A percentile compares a stretch with the other conserved stretches of the same genome.
Conservation (phyloP, 1,140 invertebrate genomes). For the Yoshiicerus persimilis region DNA sequence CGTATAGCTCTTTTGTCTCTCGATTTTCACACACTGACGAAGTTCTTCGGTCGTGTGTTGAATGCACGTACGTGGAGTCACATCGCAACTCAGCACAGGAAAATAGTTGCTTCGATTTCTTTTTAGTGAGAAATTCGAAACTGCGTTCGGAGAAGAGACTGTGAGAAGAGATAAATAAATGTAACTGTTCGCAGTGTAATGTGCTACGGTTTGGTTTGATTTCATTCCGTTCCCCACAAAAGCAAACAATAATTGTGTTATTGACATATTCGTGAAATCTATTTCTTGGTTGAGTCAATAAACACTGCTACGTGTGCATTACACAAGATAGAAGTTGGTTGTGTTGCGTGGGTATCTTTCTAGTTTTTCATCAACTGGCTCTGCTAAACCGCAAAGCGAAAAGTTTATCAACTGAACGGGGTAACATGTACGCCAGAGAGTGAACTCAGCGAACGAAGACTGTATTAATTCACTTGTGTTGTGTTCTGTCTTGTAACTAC, state of each 20-base stretch:
- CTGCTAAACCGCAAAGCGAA: not conserved
- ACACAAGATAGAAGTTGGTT: no score
- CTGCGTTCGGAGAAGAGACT: no score
- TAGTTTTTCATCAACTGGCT: not conserved
- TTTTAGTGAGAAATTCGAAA: no score
- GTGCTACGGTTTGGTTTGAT: not conserved
- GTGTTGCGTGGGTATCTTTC: not conserved
- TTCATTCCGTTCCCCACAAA: not conserved
- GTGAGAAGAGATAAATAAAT: no score
- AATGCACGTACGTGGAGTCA: no score
- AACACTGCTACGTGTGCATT: not conserved
- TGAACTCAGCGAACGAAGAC: not conserved
- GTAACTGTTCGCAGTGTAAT: not conserved
- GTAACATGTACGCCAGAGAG: not conserved
- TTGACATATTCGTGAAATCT: not conserved
- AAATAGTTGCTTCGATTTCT: no score
- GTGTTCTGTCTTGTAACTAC: no score
- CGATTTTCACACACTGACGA: not conserved
- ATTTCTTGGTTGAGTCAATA: not conserved
- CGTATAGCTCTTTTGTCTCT: constrained; percentile 1
- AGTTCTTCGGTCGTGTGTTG: no score
- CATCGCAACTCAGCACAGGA: no score
- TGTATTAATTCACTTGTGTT: not conserved
- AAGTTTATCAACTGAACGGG: not conserved
- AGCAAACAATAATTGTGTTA: not conserved